Evolutionary conservation across 2,888 invertebrate species (phyloP).

Genomic region (Microdon myrmicae): DNA sequence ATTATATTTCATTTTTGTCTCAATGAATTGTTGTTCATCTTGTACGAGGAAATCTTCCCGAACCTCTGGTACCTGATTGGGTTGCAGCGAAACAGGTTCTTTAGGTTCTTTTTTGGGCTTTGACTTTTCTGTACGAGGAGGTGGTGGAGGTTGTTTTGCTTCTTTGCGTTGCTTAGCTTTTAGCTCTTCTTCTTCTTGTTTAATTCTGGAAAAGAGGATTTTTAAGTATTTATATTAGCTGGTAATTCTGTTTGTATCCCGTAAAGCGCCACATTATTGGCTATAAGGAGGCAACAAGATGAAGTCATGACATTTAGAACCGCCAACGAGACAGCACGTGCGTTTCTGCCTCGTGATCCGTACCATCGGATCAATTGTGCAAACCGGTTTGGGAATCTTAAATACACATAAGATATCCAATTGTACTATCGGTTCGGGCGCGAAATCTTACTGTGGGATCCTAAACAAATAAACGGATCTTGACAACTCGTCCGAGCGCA

Average conservation of each 20-base stretch:
- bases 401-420: no score
- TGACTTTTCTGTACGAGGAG: not conserved
- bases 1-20: conserved; percentile 55
- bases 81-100: conserved; percentile 53
- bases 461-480: no score
- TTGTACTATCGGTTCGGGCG: no score
- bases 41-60: conserved; percentile 53
- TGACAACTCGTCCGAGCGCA: no score
- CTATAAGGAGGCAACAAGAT: no score
- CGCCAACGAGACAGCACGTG: no score
- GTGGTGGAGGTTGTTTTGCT: conserved; percentile 9
- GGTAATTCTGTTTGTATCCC: not conserved
- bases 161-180: conserved; percentile 23
- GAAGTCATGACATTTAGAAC: no score
- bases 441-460: no score
- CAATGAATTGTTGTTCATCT: conserved; percentile 55
- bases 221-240: not conserved
- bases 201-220: conserved; percentile 16
- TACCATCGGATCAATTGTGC: no score
- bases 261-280: no score
- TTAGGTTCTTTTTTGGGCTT: conserved; percentile 41
- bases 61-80: conserved; percentile 55
- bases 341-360: no score
- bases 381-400: no score
- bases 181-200: conserved; percentile 36